A percentile compares a stretch with the other conserved stretches of the same genome.
Evolutionary conservation across 2,113 vertebrate genomes (phyloP).

Genomic region (Ophiodon elongatus): DNA sequence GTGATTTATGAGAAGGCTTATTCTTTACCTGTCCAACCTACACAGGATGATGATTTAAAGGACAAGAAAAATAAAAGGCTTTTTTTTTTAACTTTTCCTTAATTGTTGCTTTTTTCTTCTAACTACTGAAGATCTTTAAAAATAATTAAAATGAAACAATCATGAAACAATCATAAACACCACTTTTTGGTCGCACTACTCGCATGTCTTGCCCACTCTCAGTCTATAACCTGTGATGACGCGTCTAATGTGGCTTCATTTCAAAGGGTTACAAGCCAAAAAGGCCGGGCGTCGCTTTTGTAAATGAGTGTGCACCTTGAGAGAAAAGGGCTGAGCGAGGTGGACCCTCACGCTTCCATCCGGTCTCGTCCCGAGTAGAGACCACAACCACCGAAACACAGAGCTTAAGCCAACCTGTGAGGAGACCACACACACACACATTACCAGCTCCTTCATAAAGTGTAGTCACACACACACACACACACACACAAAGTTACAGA

Average conservation of each 20-base stretch:
- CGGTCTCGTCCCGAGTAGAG: conserved; percentile 48
- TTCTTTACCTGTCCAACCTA: background rate
- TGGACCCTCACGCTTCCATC: conserved; percentile 86
- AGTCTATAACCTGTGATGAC: background rate
- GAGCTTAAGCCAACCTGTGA: conserved; percentile 67
- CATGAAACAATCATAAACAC: background rate
- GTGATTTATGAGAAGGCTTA: background rate
- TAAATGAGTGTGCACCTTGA: conserved; percentile 84
- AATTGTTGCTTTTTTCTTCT: background rate
- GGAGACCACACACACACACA: conserved; percentile 2
- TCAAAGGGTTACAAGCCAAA: conserved; percentile 6
- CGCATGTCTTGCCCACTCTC: background rate
- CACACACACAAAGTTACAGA: background rate
- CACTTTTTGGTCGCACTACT: background rate
- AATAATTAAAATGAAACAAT: background rate
- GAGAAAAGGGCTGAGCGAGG: conserved; percentile 91
- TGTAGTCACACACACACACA: conserved; percentile 49
- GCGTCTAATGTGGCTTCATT: too few relatives aligned
- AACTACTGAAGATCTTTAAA: background rate
- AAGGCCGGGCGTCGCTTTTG: background rate
- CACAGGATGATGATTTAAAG: background rate
- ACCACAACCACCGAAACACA: conserved; percentile 63
- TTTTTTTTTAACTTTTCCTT: background rate
- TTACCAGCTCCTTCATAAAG: conserved; percentile 83
- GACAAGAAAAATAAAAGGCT: background rate